phyloP scores from a whole-genome alignment of 2,113 vertebrate species.

The Bubo scandiacus region DNA sequence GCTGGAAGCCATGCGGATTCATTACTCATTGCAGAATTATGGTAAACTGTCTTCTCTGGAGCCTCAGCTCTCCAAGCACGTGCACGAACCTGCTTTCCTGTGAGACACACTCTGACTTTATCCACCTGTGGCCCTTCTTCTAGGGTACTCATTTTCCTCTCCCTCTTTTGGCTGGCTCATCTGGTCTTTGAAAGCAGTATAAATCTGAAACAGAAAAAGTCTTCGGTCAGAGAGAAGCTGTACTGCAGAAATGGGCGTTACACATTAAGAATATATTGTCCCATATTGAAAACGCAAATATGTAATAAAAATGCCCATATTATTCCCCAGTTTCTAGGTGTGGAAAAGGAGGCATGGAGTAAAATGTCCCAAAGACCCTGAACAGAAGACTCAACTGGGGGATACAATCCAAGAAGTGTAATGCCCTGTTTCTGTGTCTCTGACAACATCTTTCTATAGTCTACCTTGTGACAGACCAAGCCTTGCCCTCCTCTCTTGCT shows the following conservation, averaged over 20 bases:
- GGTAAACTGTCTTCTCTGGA: not conserved
- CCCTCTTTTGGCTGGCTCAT: not conserved
- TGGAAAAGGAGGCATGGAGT: not conserved
- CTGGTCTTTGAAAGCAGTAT: not conserved
- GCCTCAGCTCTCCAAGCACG: not conserved
- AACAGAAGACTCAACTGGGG: not conserved
- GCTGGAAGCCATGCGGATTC: not conserved
- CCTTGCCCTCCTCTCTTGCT: not conserved
- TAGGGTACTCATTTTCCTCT: not conserved
- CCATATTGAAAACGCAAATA: not conserved
- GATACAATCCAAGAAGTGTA: fast-evolving
- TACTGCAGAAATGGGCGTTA: not conserved
- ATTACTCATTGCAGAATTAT: not conserved
- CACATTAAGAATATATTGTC: not conserved
- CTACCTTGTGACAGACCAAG: not conserved
- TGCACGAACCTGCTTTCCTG: not conserved
- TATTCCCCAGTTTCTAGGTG: not conserved
- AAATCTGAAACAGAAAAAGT: not conserved
- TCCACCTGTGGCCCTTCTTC: not conserved
- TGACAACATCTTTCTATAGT: not conserved
- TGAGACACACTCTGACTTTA: not conserved
- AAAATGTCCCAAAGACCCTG: not conserved
- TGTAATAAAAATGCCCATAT: not conserved
- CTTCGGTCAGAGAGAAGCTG: not conserved
- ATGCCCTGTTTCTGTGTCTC: not conserved